A percentile compares a stretch with the other conserved stretches of the same genome.
These are phyloP conservation scores for Gastrophryne carolinensis DNA, from an alignment of 2,797 vertebrate species.

Conservation along the genomic window DNA sequence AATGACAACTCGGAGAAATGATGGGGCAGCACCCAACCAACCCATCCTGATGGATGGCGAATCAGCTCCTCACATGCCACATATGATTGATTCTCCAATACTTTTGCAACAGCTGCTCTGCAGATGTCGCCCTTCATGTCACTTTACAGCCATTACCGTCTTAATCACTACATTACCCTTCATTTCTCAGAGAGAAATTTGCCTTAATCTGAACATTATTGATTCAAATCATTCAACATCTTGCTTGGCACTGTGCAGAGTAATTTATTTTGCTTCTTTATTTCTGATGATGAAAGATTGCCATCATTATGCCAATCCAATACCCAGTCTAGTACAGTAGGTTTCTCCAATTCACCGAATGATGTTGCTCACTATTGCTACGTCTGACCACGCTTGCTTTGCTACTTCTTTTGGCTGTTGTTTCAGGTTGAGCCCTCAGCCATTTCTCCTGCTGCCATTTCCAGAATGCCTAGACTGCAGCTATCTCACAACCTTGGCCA, in stretches of 20 bases:
- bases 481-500: too few species aligned
- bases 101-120: slow-evolving; percentile 75
- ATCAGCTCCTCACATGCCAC: slow-evolving; percentile 71
- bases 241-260: background rate
- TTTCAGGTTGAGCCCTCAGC: too few species aligned
- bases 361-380: too few species aligned
- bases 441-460: too few species aligned
- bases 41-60: slow-evolving; percentile 73
- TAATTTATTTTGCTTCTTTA: background rate
- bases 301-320: too few species aligned
- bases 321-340: too few species aligned
- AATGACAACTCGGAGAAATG: slow-evolving; percentile 57
- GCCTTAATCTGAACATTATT: background rate
- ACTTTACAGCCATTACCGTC: slow-evolving; percentile 10
- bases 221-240: background rate
- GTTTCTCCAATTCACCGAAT: too few species aligned
- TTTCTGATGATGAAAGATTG: too few species aligned
- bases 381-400: too few species aligned
- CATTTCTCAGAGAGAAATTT: background rate
- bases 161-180: background rate
- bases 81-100: slow-evolving; percentile 76
- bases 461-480: too few species aligned
- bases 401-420: too few species aligned
- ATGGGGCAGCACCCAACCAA: slow-evolving; percentile 65
- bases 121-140: slow-evolving; percentile 58